Percentiles rank a stretch among this genome's conserved stretches.
phyloP scores from a whole-genome alignment of 1,140 invertebrate species.

The Tribolium castaneum region DNA sequence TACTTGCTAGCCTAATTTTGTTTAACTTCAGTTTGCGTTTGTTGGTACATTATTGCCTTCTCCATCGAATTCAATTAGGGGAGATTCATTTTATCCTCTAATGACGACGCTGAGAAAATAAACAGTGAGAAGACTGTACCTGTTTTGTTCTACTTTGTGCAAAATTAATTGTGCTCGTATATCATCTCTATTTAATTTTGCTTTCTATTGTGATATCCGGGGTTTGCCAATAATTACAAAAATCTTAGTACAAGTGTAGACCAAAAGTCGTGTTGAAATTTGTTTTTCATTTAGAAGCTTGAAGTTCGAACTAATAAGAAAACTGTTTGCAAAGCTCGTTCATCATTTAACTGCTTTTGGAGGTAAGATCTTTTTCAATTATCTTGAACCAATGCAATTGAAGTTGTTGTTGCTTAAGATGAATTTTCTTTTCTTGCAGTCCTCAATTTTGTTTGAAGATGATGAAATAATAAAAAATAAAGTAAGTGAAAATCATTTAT shows the following conservation, averaged over 20 bases:
- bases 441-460: not conserved
- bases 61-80: conserved; percentile 29
- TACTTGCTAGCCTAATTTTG: conserved; percentile 34
- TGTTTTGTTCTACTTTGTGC: conserved; percentile 30
- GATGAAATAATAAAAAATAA: no score
- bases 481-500: no score
- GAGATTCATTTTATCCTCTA: conserved; percentile 27
- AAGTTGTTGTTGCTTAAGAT: no score
- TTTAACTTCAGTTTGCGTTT: conserved; percentile 34
- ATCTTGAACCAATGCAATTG: no score
- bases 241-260: not conserved
- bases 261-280: no score
- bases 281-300: no score
- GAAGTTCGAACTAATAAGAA: no score
- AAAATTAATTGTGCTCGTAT: conserved; percentile 33
- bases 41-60: conserved; percentile 32
- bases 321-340: no score
- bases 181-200: conserved; percentile 35
- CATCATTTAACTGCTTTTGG: no score
- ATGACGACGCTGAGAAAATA: conserved; percentile 32
- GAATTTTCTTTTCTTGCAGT: no score
- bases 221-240: not conserved
- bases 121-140: conserved; percentile 19
- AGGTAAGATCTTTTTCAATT: no score
- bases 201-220: conserved; percentile 1